Evolutionary conservation across 2,888 invertebrate genomes (phyloP).

Genomic region (Drosophila histrio): DNA sequence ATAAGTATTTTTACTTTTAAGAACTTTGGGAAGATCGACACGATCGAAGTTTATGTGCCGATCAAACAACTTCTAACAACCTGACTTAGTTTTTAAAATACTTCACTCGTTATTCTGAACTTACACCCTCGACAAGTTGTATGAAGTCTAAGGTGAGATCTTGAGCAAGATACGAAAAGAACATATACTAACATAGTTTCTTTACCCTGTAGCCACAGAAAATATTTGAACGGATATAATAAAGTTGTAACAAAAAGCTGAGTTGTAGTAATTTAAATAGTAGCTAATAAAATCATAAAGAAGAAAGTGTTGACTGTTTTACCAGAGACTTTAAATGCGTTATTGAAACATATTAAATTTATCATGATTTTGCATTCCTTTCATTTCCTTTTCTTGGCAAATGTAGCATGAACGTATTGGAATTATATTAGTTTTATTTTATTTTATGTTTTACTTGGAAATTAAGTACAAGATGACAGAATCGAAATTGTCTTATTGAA

Average conservation of each 20-base stretch:
- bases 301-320: not conserved
- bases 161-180: too few relatives aligned
- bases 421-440: not conserved
- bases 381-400: not conserved
- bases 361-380: not conserved
- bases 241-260: not conserved
- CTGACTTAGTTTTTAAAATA: too few relatives aligned
- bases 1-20: not conserved
- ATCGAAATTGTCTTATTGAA: not conserved
- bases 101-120: not conserved
- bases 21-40: not conserved
- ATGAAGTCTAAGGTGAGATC: too few relatives aligned
- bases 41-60: too few relatives aligned
- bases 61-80: too few relatives aligned
- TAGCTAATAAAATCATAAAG: not conserved
- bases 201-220: too few relatives aligned
- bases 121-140: not conserved
- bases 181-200: too few relatives aligned
- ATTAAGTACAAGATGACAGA: not conserved
- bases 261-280: not conserved
- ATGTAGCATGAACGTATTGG: not conserved
- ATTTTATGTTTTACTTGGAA: not conserved
- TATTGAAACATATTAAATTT: not conserved
- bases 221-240: too few relatives aligned
- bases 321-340: not conserved